A percentile compares a stretch with the other conserved stretches of the same genome.
Evolutionary conservation across 2,888 invertebrate genomes (phyloP).

Genomic region (Drosophila heteroneura): DNA sequence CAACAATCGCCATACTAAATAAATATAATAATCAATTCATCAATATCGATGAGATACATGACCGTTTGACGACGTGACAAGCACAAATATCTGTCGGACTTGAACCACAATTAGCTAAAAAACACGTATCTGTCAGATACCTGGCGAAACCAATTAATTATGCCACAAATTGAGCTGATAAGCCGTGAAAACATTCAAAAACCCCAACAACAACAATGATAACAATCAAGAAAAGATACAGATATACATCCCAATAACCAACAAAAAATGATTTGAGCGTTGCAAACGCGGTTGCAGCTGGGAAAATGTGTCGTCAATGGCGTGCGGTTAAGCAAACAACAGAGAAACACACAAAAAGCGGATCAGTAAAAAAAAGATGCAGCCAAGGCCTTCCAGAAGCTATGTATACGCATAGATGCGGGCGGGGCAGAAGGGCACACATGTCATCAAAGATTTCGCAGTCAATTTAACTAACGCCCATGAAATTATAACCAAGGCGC

Average conservation of each 20-base stretch:
- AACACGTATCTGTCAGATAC: conserved; percentile 53
- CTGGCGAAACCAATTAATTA: conserved; percentile 22
- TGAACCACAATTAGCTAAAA: conserved; percentile 35
- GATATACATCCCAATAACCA: conserved; percentile 1
- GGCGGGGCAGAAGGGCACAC: conserved; percentile 3
- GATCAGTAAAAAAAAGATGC: conserved; percentile 41
- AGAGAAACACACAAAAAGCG: conserved; percentile 30
- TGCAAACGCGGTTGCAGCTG: conserved; percentile 35
- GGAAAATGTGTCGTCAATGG: conserved; percentile 67
- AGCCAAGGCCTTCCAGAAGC: conserved; percentile 32
- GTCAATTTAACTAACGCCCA: conserved; percentile 71
- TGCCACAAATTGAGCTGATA: conserved; percentile 20
- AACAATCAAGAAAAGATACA: conserved; percentile 9
- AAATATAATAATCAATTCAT: not conserved
- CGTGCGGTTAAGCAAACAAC: conserved; percentile 69
- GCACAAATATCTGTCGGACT: not conserved
- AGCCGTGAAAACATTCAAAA: conserved; percentile 7
- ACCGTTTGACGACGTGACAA: not conserved
- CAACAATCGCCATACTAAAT: not conserved
- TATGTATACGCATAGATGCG: not conserved
- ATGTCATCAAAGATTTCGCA: conserved; percentile 65
- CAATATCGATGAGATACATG: conserved; percentile 16
- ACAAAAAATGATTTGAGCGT: conserved; percentile 16
- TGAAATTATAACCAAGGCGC: conserved; percentile 63
- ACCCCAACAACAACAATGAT: conserved; percentile 5